Evolutionary conservation across 2,888 invertebrate genomes (phyloP).

Genomic region (Nebria brevicollis): DNA sequence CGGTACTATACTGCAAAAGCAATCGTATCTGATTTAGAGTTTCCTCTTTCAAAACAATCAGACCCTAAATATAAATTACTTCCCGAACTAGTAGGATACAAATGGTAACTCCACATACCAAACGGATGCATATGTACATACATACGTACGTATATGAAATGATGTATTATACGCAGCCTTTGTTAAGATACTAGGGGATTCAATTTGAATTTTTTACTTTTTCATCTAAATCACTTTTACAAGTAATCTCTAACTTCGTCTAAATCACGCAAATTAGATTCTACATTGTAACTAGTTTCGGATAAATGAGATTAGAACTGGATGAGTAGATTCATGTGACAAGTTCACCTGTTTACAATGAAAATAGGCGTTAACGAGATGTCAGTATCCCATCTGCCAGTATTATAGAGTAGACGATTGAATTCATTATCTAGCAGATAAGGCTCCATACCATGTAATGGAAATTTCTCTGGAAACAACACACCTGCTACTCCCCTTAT

Average conservation of each 20-base stretch:
- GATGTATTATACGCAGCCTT: background rate
- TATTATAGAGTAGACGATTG: conserved; percentile 32
- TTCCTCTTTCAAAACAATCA: conserved; percentile 28
- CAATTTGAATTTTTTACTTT: no score
- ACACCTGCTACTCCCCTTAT: conserved; percentile 9
- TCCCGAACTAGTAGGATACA: background rate
- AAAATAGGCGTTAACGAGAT: conserved; percentile 12
- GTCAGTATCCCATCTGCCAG: conserved; percentile 36
- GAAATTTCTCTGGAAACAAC: conserved; percentile 20
- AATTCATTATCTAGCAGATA: conserved; percentile 45
- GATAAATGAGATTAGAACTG: background rate
- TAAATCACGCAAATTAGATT: background rate
- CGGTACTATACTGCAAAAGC: background rate
- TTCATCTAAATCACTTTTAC: background rate
- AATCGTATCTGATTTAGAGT: conserved; percentile 35
- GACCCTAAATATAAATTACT: background rate
- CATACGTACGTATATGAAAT: background rate
- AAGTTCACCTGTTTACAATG: background rate
- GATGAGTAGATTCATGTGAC: background rate
- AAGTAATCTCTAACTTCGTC: background rate
- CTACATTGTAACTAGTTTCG: background rate
- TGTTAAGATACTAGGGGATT: no score
- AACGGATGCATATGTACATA: conserved; percentile 4
- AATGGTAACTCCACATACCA: background rate
- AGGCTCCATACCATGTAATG: conserved; percentile 29